Evolutionary conservation across 2,113 vertebrate species (phyloP).

Genomic region (Seriola aureovittata): DNA sequence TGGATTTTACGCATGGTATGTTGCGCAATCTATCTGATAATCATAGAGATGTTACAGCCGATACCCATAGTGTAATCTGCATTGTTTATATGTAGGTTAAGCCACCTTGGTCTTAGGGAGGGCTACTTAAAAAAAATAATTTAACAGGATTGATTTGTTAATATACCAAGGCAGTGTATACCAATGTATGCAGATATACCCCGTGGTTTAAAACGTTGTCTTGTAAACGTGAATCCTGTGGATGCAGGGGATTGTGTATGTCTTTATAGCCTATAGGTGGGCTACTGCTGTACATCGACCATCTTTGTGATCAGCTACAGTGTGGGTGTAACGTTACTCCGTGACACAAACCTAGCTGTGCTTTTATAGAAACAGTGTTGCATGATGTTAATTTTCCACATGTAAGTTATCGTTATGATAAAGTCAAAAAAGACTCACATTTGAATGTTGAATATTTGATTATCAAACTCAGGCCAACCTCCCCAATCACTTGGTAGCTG

Average conservation of each 20-base stretch:
- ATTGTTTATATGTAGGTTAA: conserved; percentile 68
- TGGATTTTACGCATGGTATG: conserved; percentile 37
- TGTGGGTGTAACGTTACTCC: conserved; percentile 59
- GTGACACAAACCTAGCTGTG: conserved; percentile 29
- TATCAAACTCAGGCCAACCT: not conserved
- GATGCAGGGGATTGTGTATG: not conserved
- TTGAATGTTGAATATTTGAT: not conserved
- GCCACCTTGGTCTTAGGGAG: conserved; percentile 28
- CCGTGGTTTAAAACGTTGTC: not conserved
- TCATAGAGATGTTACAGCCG: not conserved
- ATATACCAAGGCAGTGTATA: not conserved
- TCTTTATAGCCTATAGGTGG: conserved; percentile 31
- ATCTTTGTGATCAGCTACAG: conserved; percentile 58
- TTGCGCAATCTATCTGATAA: conserved; percentile 23
- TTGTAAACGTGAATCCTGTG: not conserved
- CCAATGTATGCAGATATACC: not conserved
- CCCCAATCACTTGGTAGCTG: not conserved
- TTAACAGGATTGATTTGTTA: conserved; percentile 7
- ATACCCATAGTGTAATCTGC: conserved; percentile 18
- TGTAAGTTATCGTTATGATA: not conserved
- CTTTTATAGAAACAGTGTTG: not conserved
- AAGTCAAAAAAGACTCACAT: not conserved
- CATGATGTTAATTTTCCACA: not conserved
- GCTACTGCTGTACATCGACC: conserved; percentile 42
- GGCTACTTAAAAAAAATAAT: conserved; percentile 48